Evolutionary conservation across 2,113 vertebrate species (phyloP), one percentile per base, ranked within the genome.

Genomic region (Phocoena sinus): DNA sequence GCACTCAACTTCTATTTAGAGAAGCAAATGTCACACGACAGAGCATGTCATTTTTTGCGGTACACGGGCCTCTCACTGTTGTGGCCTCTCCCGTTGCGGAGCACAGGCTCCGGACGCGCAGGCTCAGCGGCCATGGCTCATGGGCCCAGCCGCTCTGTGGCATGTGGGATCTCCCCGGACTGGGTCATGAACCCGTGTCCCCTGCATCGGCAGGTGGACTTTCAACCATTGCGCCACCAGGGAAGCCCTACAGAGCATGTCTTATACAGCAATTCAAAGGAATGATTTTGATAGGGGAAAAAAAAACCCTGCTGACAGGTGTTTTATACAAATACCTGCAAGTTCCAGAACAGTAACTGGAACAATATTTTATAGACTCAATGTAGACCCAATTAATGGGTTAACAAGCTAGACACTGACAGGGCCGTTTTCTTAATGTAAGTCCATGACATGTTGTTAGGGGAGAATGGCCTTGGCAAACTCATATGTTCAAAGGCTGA

Each of bases 381-480:
- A 1, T 17, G 63, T 62, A 23, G 58, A 76, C 53, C 14, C 81
- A 70, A 23, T 53, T 4, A 70, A 65, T 81, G 74, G 56, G 21
- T 68, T 85, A 95, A 74, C 82, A 95, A 74, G 26, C 15, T 10
- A 71, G 47, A 81, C 41, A 82, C 2, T 1, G 23, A 82, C 3
- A 76, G 23, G 21, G 14, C 26, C 47, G 11, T 56, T 68, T 90
- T 87, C 79, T 91, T 83, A 41, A 58, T 44, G 53, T 25, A 81
- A 71, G 38, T 62, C 38, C 44, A 26, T 1, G 58, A 74, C 47
- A 89, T 28, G 36, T 47, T 65, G 86, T 3, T 33, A 80, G 10
- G 56, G 33, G 53, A 79, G 63, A 97, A 79, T 53, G n/a, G 21
- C 44, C 82, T 71, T 91, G 47, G 79, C 73, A 91, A 94, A 96